Conservation (phyloP, 2,797 vertebrate species). For the Limnodromus scolopaceus region DNA sequence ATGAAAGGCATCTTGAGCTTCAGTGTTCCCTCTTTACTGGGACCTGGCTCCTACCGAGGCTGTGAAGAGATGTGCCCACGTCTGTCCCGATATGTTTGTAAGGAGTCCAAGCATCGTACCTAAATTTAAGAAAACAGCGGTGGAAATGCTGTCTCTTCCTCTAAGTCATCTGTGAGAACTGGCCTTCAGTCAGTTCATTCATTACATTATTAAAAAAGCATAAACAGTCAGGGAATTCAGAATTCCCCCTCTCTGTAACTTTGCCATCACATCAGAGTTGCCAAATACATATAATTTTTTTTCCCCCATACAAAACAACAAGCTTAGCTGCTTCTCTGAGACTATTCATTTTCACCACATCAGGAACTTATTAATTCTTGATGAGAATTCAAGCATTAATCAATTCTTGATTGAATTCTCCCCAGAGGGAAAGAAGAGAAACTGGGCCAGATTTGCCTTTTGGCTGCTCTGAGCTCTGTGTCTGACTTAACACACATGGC, state of each 20-base stretch:
- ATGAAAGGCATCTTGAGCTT: neutral
- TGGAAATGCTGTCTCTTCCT: neutral
- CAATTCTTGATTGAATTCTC: conserved; percentile 64
- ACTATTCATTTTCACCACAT: conserved; percentile 61
- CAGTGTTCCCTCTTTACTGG: neutral
- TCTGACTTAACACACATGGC: neutral
- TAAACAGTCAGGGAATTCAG: neutral
- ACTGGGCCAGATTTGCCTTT: conserved; percentile 60
- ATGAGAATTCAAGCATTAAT: conserved; percentile 71
- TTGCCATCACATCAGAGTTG: neutral
- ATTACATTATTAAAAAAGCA: neutral
- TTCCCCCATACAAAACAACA: neutral
- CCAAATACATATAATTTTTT: neutral
- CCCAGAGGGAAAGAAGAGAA: conserved; percentile 59
- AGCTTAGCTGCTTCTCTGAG: conserved; percentile 29
- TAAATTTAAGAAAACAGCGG: neutral
- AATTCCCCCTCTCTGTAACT: neutral
- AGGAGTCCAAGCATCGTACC: fast-evolving
- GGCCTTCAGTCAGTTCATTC: neutral
- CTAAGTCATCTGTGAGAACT: neutral
- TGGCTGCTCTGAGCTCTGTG: conserved; percentile 18
- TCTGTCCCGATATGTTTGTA: fast-evolving
- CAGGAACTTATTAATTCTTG: conserved; percentile 71
- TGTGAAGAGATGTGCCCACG: neutral
- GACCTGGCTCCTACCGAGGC: neutral